Base-by-base conservation (phyloP, 2,888 invertebrate genomes). In the Chaitophorus viminalis region DNA sequence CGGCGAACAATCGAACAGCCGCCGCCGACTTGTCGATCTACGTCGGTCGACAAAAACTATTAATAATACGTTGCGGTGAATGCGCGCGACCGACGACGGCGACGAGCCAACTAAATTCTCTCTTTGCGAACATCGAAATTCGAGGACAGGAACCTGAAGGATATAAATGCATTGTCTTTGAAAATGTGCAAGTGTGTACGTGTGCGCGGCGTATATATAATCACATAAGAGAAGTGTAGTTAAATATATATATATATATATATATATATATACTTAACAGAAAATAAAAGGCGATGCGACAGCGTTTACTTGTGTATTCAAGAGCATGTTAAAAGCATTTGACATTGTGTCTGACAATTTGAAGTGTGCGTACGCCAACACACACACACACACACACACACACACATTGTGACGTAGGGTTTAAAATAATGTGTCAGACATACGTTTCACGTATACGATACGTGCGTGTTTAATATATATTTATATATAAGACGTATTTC, bases 201-300 rank as follows among this genome's bases (percentile, higher is more conserved):
- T 60, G 6, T 21, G 8, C 6, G 60, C 6, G n/a, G 68, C 6
- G 3, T 68, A 9, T 68, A 9, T 11, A n/a, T n/a, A n/a, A n/a
- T n/a, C n/a, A n/a, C n/a, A n/a, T n/a, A n/a, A n/a, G n/a, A n/a
- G n/a, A n/a, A n/a, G n/a, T n/a, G n/a, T n/a, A n/a, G n/a, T n/a
- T n/a, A n/a, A n/a, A n/a, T n/a, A n/a, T n/a, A n/a, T n/a, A n/a
- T n/a, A n/a, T n/a, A n/a, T n/a, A n/a, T n/a, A n/a, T n/a, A n/a
- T n/a, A n/a, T n/a, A n/a, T n/a, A n/a, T n/a, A n/a, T n/a, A n/a
- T n/a, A n/a, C n/a, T n/a, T 25, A 5, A 25, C 18, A 36, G 82
- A 36, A 74, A 82, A 82, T 82, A 74, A 82, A 74, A 74, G 33
- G 29, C 36, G 14, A 82, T 0, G 29, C 29, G 81, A 82, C 81